Base-by-base conservation (phyloP, 2,113 vertebrate genomes). In the Platysteira castanea region DNA sequence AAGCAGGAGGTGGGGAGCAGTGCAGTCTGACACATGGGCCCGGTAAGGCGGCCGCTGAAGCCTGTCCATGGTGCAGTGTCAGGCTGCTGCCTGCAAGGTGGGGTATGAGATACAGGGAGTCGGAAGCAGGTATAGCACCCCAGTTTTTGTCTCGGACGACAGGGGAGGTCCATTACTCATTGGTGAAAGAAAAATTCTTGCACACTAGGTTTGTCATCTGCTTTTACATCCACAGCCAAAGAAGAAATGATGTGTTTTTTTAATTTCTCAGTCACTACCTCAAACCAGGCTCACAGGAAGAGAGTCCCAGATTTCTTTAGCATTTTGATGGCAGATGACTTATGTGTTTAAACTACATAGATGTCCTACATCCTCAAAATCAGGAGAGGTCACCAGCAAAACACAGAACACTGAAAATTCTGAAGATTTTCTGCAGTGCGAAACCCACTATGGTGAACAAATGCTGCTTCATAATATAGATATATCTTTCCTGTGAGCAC, bases 71-170 rank as follows among this genome's bases (percentile, higher is more conserved):
- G 42, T 33, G 56, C 33, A 41, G 39, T 6, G 37, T 30, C 57
- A 68, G 22, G 31, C 7, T 69, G 76, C 47, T 57, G 70, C 28
- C 46, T 35, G 11, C 7, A 2, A 76, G 79, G 59, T 19, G 44
- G 14, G 41, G 44, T 0, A 1, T 15, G 70, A 26, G 19, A 31
- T 14, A 28, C 53, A 21, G 26, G 1, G 13, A 30, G 59, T 30
- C 54, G 74, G 76, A 42, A 39, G 50, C 42, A 57, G 37, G 18
- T 42, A 8, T 0, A 65, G 12, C 46, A 59, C 39, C 44, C 21
- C 23, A 84, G 23, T 18, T 89, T 91, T 41, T 42, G 5, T 14
- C 39, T 27, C 1, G 0, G 64, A 65, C 83, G 61, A 12, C 9
- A 41, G 7, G 22, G n/a, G 52, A 70, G 3, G 5, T 28, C 59